Conservation (phyloP, 2,797 vertebrate genomes). For the Steatocranus sp. region DNA sequence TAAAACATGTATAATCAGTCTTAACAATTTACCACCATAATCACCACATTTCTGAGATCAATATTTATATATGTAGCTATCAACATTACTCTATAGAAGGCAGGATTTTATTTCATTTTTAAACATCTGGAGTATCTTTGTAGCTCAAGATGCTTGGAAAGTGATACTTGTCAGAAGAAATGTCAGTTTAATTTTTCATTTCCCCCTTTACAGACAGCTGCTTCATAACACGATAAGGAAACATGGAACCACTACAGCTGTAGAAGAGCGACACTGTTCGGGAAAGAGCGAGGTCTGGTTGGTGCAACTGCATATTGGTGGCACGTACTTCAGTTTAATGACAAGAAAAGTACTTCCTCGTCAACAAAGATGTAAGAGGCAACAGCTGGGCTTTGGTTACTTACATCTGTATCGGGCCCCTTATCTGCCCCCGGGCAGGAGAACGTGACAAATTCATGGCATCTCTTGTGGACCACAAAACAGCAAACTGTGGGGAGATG, state of each 20-base stretch:
- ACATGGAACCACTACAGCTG: not conserved
- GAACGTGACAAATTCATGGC: slow-evolving; percentile 98
- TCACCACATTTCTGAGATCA: not conserved
- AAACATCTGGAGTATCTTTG: not conserved
- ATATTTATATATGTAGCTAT: not conserved
- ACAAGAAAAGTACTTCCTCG: slow-evolving; percentile 9
- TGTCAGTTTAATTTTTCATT: not conserved
- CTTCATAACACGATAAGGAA: not conserved
- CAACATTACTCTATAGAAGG: not conserved
- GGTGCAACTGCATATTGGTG: not conserved
- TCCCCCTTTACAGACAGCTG: not conserved
- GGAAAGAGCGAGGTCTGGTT: not conserved
- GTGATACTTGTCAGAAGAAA: not conserved
- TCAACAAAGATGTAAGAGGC: not conserved
- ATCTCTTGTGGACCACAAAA: slow-evolving; percentile 98
- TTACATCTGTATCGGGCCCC: slow-evolving; percentile 96
- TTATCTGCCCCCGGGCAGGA: slow-evolving; percentile 95
- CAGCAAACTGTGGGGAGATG: slow-evolving; percentile 86
- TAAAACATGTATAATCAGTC: not conserved
- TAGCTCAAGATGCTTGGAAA: not conserved
- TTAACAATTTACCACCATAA: not conserved
- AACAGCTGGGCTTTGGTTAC: slow-evolving; percentile 67
- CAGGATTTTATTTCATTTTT: not conserved
- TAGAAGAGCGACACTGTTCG: not conserved
- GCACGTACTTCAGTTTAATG: not conserved